Conservation (phyloP, 2,888 invertebrate genomes). For the Hipparchia semele region DNA sequence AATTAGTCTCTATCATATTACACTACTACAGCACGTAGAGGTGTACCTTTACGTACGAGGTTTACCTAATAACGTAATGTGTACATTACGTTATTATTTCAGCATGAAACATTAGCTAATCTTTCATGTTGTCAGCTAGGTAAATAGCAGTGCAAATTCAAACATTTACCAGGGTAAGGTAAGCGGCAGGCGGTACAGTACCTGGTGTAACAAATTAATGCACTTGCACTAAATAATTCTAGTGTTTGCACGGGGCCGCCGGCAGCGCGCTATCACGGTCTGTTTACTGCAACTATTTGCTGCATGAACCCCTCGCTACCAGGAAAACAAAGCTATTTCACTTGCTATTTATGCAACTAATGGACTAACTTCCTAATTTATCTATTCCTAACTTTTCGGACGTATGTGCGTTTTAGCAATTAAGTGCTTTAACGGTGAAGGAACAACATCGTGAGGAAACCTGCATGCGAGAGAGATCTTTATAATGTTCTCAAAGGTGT, state of each 20-base stretch:
- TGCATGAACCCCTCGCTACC: not conserved
- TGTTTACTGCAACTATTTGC: slow-evolving; percentile 3
- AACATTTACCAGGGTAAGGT: not conserved
- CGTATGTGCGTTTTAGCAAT: too few relatives aligned
- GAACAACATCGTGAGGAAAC: too few relatives aligned
- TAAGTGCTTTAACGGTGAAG: too few relatives aligned
- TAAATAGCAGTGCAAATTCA: not conserved
- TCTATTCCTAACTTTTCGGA: too few relatives aligned
- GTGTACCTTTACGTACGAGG: too few relatives aligned
- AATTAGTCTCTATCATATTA: too few relatives aligned
- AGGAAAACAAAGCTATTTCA: not conserved
- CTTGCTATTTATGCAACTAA: not conserved
- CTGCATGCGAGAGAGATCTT: too few relatives aligned
- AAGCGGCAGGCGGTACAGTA: not conserved
- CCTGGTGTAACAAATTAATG: not conserved
- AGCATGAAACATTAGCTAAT: not conserved
- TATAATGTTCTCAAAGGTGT: too few relatives aligned
- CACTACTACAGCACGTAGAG: too few relatives aligned
- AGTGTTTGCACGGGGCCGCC: not conserved
- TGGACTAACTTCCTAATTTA: not conserved
- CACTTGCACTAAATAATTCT: slow-evolving; percentile 7
- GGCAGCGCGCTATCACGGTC: not conserved
- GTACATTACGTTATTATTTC: not conserved
- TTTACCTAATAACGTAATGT: too few relatives aligned
- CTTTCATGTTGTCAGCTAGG: not conserved